Conservation (phyloP, 1,140 invertebrate genomes). For the Pentalonia nigronervosa region DNA sequence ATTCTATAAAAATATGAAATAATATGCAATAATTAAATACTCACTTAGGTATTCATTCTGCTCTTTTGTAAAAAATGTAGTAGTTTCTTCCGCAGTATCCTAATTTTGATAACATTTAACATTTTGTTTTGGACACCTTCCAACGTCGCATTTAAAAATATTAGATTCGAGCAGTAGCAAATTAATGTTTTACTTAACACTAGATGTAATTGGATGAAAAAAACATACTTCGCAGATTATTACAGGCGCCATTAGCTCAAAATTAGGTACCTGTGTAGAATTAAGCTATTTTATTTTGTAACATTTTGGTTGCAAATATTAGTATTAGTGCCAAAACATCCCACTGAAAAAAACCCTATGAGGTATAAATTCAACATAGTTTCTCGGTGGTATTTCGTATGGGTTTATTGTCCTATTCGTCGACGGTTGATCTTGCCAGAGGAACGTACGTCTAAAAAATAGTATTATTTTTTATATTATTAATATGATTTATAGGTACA, state of each 20-base stretch:
- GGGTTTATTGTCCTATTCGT: not conserved
- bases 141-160: not conserved
- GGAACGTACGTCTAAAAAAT: not conserved
- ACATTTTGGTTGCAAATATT: not conserved
- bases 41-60: not conserved
- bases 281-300: not conserved
- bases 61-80: not conserved
- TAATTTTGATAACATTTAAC: not conserved
- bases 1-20: not conserved
- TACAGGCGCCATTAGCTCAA: not conserved
- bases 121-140: not conserved
- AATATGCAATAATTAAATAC: not conserved
- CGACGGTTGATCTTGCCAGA: not conserved
- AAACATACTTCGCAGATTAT: not conserved
- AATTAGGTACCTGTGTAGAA: not conserved
- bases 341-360: not conserved
- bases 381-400: not conserved
- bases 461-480: not conserved
- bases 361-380: not conserved
- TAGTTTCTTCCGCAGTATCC: not conserved
- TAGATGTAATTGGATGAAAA: constrained; percentile 1
- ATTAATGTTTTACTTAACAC: constrained; percentile 1
- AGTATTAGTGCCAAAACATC: not conserved
- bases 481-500: not conserved
- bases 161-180: not conserved